Evolutionary conservation across 2,888 invertebrate genomes (phyloP), one percentile per base, ranked within the genome.

Genomic region (Kuschelorhynchus macadamiae): DNA sequence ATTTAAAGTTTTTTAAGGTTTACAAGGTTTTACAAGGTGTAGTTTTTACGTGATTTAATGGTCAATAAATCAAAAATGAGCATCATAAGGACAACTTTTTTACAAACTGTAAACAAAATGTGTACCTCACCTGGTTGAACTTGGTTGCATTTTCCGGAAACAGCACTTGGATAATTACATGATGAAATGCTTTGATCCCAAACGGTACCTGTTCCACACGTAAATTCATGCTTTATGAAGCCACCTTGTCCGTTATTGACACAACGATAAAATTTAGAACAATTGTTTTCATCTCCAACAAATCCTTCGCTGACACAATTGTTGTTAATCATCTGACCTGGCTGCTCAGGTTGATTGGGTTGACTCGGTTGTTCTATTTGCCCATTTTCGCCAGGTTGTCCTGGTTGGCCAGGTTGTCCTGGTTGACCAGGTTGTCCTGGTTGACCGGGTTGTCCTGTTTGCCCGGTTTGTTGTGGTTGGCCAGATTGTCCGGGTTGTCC

Each of bases 251-350:
- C 89, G 77, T 88, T 86, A 62, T 86, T 85, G 16, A 92, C 92
- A 81, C 94, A 94, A 73, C 93, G 87, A 79, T 92, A 92, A 84
- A 93, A 94, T 56, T 88, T 84, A 46, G 86, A 85, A 79, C 94
- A 94, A 78, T 92, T 87, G 12, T 80, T 80, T 14, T 89, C 87
- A 80, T 94, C 92, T 0, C 88, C 86, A 79, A 90, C 88, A 72
- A 91, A 92, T 17, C 94, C 94, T 82, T 92, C 92, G 16, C 85
- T 81, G 11, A 80, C 83, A 77, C 71, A 71, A 33, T 77, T 68
- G 32, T 64, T 72, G 9, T 76, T 74, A 32, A 52, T 12, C 16
- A 75, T 68, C 67, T 25, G 25, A 25, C 7, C 25, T 25, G 25
- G 25, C 25, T 25, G 25, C 7, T 25, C 33, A 62, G 66, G 57